These are phyloP conservation scores for Drosophila bocqueti DNA, from an alignment of 1,140 invertebrate genomes.

Conservation along the genomic window DNA sequence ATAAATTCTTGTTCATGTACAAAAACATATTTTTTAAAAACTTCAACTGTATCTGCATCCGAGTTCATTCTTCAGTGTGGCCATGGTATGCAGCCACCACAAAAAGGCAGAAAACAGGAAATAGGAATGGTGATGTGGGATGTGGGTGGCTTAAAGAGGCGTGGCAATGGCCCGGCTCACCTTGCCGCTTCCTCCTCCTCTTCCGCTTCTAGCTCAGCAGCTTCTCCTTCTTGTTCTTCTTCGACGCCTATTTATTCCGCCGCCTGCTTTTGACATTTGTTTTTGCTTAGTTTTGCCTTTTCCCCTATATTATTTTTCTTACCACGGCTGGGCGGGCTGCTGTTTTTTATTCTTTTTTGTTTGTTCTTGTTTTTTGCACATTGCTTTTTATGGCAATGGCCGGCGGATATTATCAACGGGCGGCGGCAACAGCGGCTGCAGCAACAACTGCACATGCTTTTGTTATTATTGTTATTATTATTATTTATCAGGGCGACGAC, in stretches of 20 bases:
- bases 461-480: constrained; percentile 66
- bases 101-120: constrained; percentile 24
- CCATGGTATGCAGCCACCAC: constrained; percentile 17
- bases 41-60: no score
- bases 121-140: constrained; percentile 1
- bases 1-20: neutral
- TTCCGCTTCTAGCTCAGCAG: constrained; percentile 26
- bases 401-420: constrained; percentile 70
- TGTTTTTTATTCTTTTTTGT: constrained; percentile 11
- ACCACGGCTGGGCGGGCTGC: constrained; percentile 12
- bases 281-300: constrained; percentile 38
- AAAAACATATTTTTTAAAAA: neutral
- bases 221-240: neutral
- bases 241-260: constrained; percentile 5
- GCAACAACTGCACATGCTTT: constrained; percentile 46
- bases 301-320: constrained; percentile 10
- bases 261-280: constrained; percentile 38
- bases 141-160: constrained; percentile 27
- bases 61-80: neutral
- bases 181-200: neutral
- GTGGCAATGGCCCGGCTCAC: constrained; percentile 45
- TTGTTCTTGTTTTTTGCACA: constrained; percentile 47
- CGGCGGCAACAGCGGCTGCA: constrained; percentile 13
- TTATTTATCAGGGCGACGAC: constrained; percentile 68
- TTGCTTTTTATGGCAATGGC: constrained; percentile 63